These are phyloP conservation scores for Hirtodrosophila confusa DNA, from an alignment of 2,888 invertebrate species.

Conservation along the genomic window DNA sequence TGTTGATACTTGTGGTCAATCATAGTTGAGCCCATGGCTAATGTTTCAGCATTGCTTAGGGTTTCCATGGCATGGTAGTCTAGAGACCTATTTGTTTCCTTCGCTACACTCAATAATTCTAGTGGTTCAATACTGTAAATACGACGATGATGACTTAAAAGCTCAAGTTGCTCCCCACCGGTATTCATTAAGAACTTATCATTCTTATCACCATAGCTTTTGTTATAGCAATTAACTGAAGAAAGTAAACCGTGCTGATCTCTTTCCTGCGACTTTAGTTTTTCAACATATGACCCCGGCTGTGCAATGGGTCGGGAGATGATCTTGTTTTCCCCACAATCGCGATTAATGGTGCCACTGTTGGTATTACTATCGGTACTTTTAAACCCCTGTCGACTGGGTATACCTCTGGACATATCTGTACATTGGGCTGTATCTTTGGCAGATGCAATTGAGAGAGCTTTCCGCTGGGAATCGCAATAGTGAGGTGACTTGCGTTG, in stretches of 20 bases:
- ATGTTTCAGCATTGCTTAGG: conserved; percentile 81
- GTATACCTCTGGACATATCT: conserved; percentile 81
- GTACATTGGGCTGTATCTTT: conserved; percentile 79
- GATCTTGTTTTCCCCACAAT: conserved; percentile 63
- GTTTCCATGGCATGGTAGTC: conserved; percentile 81
- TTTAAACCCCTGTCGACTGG: conserved; percentile 74
- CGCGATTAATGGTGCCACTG: conserved; percentile 67
- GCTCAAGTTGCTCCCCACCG: conserved; percentile 34
- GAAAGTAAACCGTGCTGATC: conserved; percentile 20
- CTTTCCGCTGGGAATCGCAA: conserved; percentile 74
- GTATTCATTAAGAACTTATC: conserved; percentile 20
- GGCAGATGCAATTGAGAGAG: conserved; percentile 70
- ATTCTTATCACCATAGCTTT: conserved; percentile 78
- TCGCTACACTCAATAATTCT: conserved; percentile 72
- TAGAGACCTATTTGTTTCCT: conserved; percentile 66
- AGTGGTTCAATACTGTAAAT: conserved; percentile 79
- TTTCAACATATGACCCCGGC: conserved; percentile 82
- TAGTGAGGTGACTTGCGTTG: conserved; percentile 67
- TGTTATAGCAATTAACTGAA: conserved; percentile 71
- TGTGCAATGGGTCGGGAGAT: conserved; percentile 77
- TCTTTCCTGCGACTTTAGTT: conserved; percentile 68
- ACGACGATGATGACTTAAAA: conserved; percentile 66
- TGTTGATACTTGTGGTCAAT: conserved; percentile 65
- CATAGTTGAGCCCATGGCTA: conserved; percentile 79
- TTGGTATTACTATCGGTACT: conserved; percentile 76